These are phyloP conservation scores for Sitophilus oryzae DNA, from an alignment of 1,140 invertebrate species.

Conservation along the genomic window DNA sequence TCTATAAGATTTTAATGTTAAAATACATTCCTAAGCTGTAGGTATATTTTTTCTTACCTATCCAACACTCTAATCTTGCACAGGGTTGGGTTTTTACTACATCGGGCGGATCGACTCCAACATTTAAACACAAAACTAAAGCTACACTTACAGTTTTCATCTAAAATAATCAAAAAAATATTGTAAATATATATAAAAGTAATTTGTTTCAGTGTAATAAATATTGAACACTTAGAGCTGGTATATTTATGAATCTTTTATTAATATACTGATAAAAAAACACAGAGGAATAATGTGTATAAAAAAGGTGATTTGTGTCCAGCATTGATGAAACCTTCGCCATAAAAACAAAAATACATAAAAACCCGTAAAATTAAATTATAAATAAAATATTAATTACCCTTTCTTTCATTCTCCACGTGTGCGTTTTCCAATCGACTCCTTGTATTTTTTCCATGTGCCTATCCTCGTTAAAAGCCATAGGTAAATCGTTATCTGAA, in stretches of 20 bases:
- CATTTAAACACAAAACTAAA: constrained; percentile 94
- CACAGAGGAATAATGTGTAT: no score
- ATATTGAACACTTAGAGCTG: no score
- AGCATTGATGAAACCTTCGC: no score
- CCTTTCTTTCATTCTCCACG: constrained; percentile 88
- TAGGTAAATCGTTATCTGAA: constrained; percentile 56
- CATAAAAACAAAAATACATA: no score
- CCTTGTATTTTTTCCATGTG: constrained; percentile 73
- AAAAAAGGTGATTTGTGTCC: no score
- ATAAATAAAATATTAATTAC: constrained; percentile 53
- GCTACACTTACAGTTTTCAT: constrained; percentile 99
- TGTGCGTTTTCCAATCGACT: constrained; percentile 64
- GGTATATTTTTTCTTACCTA: constrained; percentile 72
- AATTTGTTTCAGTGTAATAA: no score
- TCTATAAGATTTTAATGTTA: no score
- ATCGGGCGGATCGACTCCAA: constrained; percentile 98
- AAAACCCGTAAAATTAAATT: no score
- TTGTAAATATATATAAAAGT: neutral
- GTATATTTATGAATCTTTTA: no score
- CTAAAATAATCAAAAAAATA: constrained; percentile 45
- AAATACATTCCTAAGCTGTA: no score
- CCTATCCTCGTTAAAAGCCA: constrained; percentile 63
- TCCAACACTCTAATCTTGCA: constrained; percentile 95
- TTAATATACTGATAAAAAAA: no score
- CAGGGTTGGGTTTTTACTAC: constrained; percentile 95